Percentiles rank a stretch among this genome's conserved stretches.
Conservation (phyloP, 53 echinoderm and acorn worm genomes). For the Zoroaster sp. region DNA sequence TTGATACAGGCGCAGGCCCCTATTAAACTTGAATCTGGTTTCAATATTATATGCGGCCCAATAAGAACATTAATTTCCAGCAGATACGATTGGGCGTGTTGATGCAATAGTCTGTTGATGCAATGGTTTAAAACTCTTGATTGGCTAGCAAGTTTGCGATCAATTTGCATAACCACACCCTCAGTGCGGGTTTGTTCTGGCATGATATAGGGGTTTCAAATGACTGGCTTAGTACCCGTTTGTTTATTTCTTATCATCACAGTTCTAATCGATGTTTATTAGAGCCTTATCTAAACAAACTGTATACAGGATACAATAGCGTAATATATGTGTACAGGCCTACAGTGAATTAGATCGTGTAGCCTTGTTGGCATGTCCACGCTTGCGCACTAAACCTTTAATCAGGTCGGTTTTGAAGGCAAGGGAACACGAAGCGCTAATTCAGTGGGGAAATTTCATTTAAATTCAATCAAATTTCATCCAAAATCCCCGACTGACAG, state of each 20-base stretch:
- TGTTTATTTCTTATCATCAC: too few relatives aligned
- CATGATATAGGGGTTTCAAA: too few relatives aligned
- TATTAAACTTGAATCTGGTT: background rate
- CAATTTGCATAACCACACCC: background rate
- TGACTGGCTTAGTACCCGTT: too few relatives aligned
- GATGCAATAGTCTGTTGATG: background rate
- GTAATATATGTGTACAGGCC: too few relatives aligned
- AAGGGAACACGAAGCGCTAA: slow-evolving; percentile 20
- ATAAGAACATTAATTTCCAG: background rate
- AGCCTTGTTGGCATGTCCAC: background rate
- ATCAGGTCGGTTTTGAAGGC: background rate
- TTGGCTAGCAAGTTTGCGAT: background rate
- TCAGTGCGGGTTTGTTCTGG: background rate
- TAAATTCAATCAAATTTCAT: slow-evolving; percentile 61
- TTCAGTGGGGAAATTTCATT: slow-evolving; percentile 55
- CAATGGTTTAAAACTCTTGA: background rate
- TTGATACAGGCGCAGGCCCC: background rate
- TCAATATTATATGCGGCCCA: background rate
- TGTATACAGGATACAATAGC: too few relatives aligned
- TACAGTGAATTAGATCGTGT: too few relatives aligned
- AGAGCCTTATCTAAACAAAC: too few relatives aligned
- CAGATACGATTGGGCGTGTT: background rate
- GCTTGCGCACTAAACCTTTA: slow-evolving; percentile 10
- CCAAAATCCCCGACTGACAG: slow-evolving; percentile 52
- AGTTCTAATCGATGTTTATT: too few relatives aligned